Base-by-base conservation (phyloP, 2,113 vertebrate species). In the Gasterosteus aculeatus region DNA sequence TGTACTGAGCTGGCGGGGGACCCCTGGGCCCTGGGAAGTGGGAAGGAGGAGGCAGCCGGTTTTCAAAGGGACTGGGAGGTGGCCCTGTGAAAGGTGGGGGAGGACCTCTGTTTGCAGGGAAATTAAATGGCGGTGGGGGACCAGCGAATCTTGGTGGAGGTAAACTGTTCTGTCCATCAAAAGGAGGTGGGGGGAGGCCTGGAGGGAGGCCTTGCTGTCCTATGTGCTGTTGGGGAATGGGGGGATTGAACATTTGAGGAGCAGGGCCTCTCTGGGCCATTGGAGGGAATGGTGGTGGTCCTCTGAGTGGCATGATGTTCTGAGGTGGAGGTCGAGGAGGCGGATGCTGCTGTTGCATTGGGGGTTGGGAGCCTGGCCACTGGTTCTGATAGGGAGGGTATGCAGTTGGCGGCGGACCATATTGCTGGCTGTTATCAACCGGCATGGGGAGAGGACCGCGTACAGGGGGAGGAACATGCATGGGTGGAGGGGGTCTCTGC, bases 71-170 rank as follows among this genome's bases (percentile, higher is more conserved):
- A 68, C 69, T 81, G 46, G 80, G 93, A 57, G 92, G 91, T 2
- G 69, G 92, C 18, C 86, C 85, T 0, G 89, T 14, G 44, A 93
- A 97, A 60, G 91, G 85, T 77, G 94, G 91, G 5, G 86, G 90
- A 15, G 95, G 95, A 53, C 95, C 96, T 33, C 96, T 95, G 39
- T 94, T 95, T 83, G 92, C 88, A 76, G 95, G 91, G 78, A 97
- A 96, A 66, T 93, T 94, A 68, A 97, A 95, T 84, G 96, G 95
- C 59, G 95, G 95, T 63, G 95, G 97, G 0, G 94, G 97, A 22
- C 92, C 91, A 61, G 91, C 89, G 41, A 96, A 97, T 83, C 96
- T 93, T 66, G 92, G 92, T 3, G 94, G 93, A 0, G 91, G 85
- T 22, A 95, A 91, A 16, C 82, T 94, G 71, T 92, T 93, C 58